phyloP scores from a whole-genome alignment of 2,113 vertebrate species.

The Halcyon senegalensis region DNA sequence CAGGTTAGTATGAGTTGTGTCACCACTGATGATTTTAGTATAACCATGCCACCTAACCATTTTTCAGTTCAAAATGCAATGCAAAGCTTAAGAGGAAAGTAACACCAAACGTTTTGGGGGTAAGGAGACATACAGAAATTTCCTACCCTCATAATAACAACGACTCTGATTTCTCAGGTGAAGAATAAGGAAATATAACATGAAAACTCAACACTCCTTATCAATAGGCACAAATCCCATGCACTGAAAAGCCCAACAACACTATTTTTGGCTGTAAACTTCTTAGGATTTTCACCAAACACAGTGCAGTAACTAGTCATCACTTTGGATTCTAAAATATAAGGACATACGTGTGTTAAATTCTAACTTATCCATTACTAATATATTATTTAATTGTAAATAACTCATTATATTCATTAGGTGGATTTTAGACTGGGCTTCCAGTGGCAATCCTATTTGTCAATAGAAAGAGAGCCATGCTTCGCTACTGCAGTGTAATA shows the following conservation, averaged over 20 bases:
- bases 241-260: background rate
- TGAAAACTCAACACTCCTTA: background rate
- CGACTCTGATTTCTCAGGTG: background rate
- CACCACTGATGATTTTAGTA: background rate
- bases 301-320: background rate
- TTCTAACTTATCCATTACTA: background rate
- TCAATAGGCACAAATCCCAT: background rate
- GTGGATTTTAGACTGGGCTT: background rate
- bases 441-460: background rate
- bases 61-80: background rate
- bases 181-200: background rate
- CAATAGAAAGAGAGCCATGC: background rate
- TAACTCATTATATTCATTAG: background rate
- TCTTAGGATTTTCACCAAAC: background rate
- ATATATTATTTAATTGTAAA: constrained; percentile 19
- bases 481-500: background rate
- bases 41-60: background rate
- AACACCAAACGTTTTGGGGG: background rate
- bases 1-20: background rate
- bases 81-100: background rate
- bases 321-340: background rate
- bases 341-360: background rate
- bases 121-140: background rate
- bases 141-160: background rate
- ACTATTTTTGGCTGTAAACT: background rate